Base-by-base conservation (phyloP, 2,113 vertebrate species). In the Lethenteron reissneri region DNA sequence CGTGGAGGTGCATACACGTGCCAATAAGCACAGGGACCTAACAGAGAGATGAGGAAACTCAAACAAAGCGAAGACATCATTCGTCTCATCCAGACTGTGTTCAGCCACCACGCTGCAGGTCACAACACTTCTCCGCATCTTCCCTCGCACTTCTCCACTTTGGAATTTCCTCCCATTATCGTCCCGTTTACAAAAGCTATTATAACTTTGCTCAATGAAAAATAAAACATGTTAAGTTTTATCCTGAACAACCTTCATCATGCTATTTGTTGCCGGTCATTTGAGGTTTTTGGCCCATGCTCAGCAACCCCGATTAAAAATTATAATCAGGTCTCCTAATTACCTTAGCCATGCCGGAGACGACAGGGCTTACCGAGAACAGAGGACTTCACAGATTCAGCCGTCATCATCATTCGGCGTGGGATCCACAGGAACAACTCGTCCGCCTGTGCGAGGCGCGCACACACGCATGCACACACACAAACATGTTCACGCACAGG, bases 391-490 rank as follows among this genome's bases (percentile, higher is more conserved):
- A 91, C 91, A 4, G 92, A 95, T 75, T 99, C 92, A 75, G 96
- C 89, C 0, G 91, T 97, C 90, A 99, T 94, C 73, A 96, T 77
- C 77, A 97, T 85, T 81, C 88, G 97, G 78, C 94, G 83, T 75
- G 94, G 94, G 78, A 99, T 84, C 90, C 92, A 99, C 59, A 99
- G 81, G 78, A 99, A 99, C 59, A 99, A 79, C 73, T 99, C 94
- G 79, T 99, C 94, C 74, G 89, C 91, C 94, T 99, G 73, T 14
- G 71, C 71, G 72, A 74, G 71, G 25, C 3, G 73, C 12, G 73
- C 74, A 73, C 74, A 74, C 71, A 77, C 56, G 75, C 64, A 12
- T 70, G 58, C 58, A 71, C 11, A 75, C n/a, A 56, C 25, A 15
- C 62, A 72, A 75, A 71, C 10, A 11, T 59, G 72, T 21, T 21